phyloP scores from a whole-genome alignment of 2,113 vertebrate genomes.

The Toxostoma redivivum region DNA sequence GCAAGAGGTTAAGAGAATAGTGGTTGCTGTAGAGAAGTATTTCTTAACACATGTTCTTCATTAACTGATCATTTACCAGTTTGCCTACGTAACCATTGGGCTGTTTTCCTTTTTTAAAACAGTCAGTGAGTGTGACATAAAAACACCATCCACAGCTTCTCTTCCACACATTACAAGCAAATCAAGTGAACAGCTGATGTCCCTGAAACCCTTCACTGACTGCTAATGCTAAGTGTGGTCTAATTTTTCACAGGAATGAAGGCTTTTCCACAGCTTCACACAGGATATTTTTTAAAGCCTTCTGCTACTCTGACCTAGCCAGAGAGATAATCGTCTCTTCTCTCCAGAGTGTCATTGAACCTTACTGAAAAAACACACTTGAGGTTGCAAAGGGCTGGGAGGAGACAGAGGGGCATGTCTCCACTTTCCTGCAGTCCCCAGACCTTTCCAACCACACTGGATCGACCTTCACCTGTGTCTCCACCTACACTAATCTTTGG shows the following conservation, averaged over 20 bases:
- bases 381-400: not conserved
- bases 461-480: not conserved
- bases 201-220: not conserved
- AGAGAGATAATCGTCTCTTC: not conserved
- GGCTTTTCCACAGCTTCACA: slow-evolving; percentile 10
- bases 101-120: slow-evolving; percentile 3
- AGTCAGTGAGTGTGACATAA: not conserved
- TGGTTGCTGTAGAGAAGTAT: slow-evolving; percentile 11
- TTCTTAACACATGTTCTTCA: slow-evolving; percentile 36
- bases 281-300: not conserved
- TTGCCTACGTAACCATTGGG: slow-evolving; percentile 15
- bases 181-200: not conserved
- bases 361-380: not conserved
- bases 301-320: not conserved
- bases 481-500: not conserved
- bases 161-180: not conserved
- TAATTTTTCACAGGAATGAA: not conserved
- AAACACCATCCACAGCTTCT: not conserved
- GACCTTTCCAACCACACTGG: not conserved
- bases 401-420: rapidly evolving
- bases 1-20: slow-evolving; percentile 32
- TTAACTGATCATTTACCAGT: slow-evolving; percentile 48
- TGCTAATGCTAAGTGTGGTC: not conserved
- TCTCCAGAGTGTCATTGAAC: not conserved
- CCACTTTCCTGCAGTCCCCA: not conserved